Evolutionary conservation across 2,113 vertebrate species (phyloP), one percentile per base, ranked within the genome.

Genomic region (Anarrhichthys ocellatus): DNA sequence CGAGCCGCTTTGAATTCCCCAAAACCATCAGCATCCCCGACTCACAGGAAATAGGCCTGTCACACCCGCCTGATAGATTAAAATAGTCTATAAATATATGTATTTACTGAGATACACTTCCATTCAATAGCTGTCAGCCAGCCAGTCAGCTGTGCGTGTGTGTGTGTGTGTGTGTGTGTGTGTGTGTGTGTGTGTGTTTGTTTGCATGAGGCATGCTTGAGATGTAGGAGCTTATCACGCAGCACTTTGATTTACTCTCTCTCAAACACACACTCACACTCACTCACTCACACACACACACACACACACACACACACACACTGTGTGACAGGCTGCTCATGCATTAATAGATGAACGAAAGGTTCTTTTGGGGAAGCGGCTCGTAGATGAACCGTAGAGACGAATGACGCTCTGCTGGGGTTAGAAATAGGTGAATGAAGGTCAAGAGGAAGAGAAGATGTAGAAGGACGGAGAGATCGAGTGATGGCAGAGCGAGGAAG

Each of bases 41-140:
- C 78, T 87, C 40, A 0, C 18, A 76, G 88, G 84, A 90, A 93
- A 93, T 92, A 75, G 78, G 75, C 74, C 88, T 92, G 91, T 93
- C 90, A 88, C 66, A 48, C 65, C 58, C 6, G 50, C 10, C 68
- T 92, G 90, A 92, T 85, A 71, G 87, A 93, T 92, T 87, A 86
- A 87, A 91, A 66, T 40, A 66, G 38, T 78, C 78, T 82, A n/a
- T 64, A 72, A 83, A 91, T 85, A 48, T 59, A 83, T 91, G 79
- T 78, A 85, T 90, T 77, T 86, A 87, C 82, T 86, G 64, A 76
- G 66, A 86, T 64, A 34, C 81, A 83, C 83, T 72, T 46, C 24
- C 27, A 75, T 81, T 85, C 83, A 62, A 85, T 77, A 36, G 79
- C 79, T 87, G 86, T 52, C 78, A 76, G 75, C 62, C 62, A 73